phyloP scores from a whole-genome alignment of 1,140 invertebrate species.

The Trichonephila inaurata region DNA sequence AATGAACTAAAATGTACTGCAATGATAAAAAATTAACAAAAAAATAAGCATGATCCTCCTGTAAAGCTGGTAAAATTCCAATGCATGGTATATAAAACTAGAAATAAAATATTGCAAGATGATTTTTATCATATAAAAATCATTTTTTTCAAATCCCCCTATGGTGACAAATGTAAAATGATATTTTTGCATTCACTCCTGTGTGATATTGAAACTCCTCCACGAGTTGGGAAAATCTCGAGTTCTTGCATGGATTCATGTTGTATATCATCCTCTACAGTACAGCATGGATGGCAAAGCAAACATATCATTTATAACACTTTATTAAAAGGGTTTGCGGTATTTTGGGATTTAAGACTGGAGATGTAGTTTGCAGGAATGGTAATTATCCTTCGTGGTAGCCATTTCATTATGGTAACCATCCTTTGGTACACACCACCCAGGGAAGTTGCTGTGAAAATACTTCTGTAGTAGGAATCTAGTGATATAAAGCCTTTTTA shows the following conservation, averaged over 20 bases:
- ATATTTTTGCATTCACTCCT: conserved; percentile 8
- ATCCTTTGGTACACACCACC: not conserved
- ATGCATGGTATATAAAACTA: conserved; percentile 64
- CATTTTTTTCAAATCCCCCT: conserved; percentile 63
- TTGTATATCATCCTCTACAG: not conserved
- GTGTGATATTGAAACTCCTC: not conserved
- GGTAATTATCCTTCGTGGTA: not conserved
- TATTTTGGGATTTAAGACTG: not conserved
- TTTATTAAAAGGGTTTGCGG: not conserved
- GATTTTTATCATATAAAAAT: conserved; percentile 72
- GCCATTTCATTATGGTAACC: not conserved
- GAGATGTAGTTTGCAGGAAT: not conserved
- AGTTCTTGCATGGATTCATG: not conserved
- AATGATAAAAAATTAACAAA: conserved; percentile 34
- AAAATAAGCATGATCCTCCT: not conserved
- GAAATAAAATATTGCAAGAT: conserved; percentile 70
- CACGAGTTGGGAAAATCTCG: not conserved
- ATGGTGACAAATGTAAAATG: conserved; percentile 44
- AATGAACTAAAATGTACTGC: not conserved
- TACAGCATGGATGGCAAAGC: not conserved
- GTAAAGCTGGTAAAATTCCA: not conserved
- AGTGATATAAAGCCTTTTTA: not conserved
- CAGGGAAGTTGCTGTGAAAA: not conserved
- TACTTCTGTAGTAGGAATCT: not conserved
- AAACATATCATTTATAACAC: not conserved